Conservation (phyloP, 2,113 vertebrate species). For the Xiphorhynchus elegans region DNA sequence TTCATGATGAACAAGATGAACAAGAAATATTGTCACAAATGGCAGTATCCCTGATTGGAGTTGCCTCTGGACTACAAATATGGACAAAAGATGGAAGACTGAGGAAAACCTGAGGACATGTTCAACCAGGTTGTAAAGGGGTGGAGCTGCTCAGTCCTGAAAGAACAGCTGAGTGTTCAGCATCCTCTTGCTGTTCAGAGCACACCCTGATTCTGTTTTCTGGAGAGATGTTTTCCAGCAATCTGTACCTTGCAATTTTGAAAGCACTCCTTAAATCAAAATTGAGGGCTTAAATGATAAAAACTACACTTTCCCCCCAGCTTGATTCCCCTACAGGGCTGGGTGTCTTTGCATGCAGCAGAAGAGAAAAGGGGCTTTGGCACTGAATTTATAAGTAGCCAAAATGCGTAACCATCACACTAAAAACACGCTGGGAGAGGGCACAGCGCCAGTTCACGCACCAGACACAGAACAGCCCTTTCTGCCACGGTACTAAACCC, state of each 20-base stretch:
- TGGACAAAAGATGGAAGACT: neutral
- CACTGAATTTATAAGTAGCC: neutral
- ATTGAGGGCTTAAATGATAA: neutral
- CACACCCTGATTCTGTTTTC: rapidly evolving
- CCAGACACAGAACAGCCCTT: neutral
- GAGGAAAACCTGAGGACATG: neutral
- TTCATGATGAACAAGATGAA: neutral
- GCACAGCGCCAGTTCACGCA: neutral
- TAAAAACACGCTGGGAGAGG: neutral
- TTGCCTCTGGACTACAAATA: neutral
- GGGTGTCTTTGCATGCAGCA: neutral
- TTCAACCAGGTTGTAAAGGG: neutral
- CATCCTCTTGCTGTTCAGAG: neutral
- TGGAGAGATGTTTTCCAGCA: neutral
- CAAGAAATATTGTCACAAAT: neutral
- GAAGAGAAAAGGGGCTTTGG: neutral
- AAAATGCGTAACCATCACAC: rapidly evolving
- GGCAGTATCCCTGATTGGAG: neutral
- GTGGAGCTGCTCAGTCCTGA: neutral
- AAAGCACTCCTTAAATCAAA: neutral
- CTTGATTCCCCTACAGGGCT: neutral
- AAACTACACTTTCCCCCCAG: neutral
- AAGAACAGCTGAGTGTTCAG: neutral
- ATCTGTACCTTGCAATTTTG: neutral
- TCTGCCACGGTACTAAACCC: neutral